Evolutionary conservation across 2,888 invertebrate genomes (phyloP), one percentile per base, ranked within the genome.

Genomic region (Neuroscelio doddi): DNA sequence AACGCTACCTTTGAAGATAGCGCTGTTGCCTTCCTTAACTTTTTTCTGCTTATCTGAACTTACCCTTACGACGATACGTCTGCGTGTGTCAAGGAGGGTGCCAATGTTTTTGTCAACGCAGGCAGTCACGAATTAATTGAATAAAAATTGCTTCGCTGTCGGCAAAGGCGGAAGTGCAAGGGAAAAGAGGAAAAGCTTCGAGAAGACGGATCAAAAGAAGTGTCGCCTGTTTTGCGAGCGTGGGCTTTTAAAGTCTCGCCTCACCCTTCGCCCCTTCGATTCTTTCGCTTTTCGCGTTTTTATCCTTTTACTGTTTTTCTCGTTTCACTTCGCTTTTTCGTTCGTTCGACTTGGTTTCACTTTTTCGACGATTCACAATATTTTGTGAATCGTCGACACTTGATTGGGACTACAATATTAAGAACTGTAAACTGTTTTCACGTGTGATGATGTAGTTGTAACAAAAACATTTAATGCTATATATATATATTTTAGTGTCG

Each of bases 91-190:
- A 12, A 36, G 36, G 15, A 36, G 36, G 15, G 42, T 26, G 42
- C 46, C 51, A 27, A 47, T 49, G 59, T 61, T 52, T 38, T 29
- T 29, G 50, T 39, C 62, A 15, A 1, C 2, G 36, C 7, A 15
- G 50, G 32, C 44, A 46, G 55, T 74, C 68, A 72, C 69, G 69
- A 77, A 75, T 77, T 79, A 79, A 80, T 78, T 79, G 75, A 76
- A 78, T 73, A 72, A 76, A 68, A 75, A 65, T 21, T 26, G 10
- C 17, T 15, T 16, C 9, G 17, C 16, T 21, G 14, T 9, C 29
- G 39, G 30, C 39, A 8, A 12, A 8, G 15, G 34, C 36, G 44
- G 44, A 16, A 26, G 14, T 9, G 12, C n/a, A 30, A n/a, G n/a
- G n/a, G n/a, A n/a, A n/a, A n/a, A n/a, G n/a, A n/a, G n/a, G n/a